These are phyloP conservation scores for Garrulus glandarius DNA, from an alignment of 2,797 vertebrate genomes.

Conservation along the genomic window DNA sequence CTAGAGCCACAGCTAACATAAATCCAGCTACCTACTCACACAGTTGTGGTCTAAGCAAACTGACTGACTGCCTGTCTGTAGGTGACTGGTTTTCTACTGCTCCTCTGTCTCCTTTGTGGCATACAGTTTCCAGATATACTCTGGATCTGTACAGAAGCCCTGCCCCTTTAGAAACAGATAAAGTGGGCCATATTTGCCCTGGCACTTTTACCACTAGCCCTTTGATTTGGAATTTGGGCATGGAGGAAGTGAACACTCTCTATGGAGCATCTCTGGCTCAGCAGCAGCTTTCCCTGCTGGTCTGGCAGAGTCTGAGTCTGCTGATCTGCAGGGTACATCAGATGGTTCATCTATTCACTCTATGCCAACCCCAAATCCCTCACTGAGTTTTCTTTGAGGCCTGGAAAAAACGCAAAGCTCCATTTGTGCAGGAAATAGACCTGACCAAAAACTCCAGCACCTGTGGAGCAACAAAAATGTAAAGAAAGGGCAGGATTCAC, in stretches of 20 bases:
- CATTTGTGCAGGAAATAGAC: slow-evolving; percentile 27
- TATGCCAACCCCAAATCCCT: slow-evolving; percentile 32
- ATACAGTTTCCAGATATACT: neutral
- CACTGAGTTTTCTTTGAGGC: slow-evolving; percentile 16
- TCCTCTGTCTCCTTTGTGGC: neutral
- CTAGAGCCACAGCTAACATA: neutral
- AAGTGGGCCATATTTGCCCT: neutral
- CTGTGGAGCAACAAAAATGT: neutral
- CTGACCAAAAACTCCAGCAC: slow-evolving; percentile 1
- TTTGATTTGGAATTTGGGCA: neutral
- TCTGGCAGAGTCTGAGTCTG: slow-evolving; percentile 23
- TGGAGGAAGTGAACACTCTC: neutral
- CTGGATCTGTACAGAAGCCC: neutral
- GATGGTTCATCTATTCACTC: slow-evolving; percentile 55
- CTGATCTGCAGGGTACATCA: slow-evolving; percentile 45
- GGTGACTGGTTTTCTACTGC: neutral
- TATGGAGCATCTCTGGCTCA: slow-evolving; percentile 11
- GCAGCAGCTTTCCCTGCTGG: neutral
- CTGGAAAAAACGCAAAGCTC: neutral
- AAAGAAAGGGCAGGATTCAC: slow-evolving; percentile 11
- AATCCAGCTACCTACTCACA: neutral
- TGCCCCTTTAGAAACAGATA: neutral
- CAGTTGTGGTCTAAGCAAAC: neutral
- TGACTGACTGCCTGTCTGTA: neutral
- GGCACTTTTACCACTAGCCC: neutral